Percentiles rank a stretch among this genome's conserved stretches.
These are phyloP conservation scores for Tapirus indicus DNA, from an alignment of 2,797 vertebrate genomes.

Conservation along the genomic window DNA sequence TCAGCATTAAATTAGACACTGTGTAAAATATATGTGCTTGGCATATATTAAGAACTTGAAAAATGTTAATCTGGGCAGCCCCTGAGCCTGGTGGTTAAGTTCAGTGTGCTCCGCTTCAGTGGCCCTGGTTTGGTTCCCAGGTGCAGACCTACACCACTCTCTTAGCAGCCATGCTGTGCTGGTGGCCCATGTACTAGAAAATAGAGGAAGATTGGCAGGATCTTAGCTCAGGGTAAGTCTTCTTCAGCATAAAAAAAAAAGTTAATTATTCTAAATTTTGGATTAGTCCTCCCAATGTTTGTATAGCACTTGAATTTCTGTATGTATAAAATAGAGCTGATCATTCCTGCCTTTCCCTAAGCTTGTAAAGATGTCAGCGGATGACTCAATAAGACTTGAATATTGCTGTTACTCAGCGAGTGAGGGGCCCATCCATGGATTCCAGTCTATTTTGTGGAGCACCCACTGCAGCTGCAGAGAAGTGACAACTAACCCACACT, in stretches of 20 bases:
- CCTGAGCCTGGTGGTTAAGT: too few relatives aligned
- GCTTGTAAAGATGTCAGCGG: not conserved
- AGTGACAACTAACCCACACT: not conserved
- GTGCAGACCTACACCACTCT: too few relatives aligned
- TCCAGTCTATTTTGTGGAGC: not conserved
- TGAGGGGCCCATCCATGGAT: fast-evolving
- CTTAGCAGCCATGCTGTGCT: too few relatives aligned
- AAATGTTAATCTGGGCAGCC: not conserved
- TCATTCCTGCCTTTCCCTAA: not conserved
- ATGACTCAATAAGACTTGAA: not conserved
- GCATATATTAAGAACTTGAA: not conserved
- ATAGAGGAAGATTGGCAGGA: too few relatives aligned
- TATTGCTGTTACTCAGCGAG: not conserved
- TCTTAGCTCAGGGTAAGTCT: too few relatives aligned
- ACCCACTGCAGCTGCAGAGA: not conserved
- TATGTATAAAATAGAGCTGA: not conserved
- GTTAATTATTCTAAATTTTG: not conserved
- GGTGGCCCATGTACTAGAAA: too few relatives aligned
- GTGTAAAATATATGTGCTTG: not conserved
- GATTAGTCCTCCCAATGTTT: not conserved
- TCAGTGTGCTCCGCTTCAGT: too few relatives aligned
- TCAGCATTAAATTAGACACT: not conserved
- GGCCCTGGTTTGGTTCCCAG: too few relatives aligned
- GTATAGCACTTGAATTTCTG: not conserved
- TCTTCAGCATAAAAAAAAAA: not conserved